Conservation (phyloP, 2,797 vertebrate genomes). For the Pyrocephalus nanus region DNA sequence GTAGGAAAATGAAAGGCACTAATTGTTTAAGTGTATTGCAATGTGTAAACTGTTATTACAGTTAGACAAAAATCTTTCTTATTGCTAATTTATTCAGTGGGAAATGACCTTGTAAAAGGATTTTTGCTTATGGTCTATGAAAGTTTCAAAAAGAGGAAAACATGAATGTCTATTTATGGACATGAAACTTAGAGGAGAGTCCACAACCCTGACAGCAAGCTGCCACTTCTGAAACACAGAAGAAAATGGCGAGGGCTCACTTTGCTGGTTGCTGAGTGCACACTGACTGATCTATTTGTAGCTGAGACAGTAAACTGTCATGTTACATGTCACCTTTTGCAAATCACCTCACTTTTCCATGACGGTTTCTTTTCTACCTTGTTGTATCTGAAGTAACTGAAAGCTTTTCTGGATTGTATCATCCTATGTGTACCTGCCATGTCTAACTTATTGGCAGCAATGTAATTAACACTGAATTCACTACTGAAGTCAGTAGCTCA, state of each 20-base stretch:
- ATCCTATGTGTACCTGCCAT: fast-evolving
- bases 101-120: not conserved
- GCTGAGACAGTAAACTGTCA: not conserved
- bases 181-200: not conserved
- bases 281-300: not conserved
- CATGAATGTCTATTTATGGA: not conserved
- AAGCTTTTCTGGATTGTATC: not conserved
- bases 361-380: not conserved
- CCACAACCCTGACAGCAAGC: not conserved
- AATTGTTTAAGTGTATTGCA: not conserved
- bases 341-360: not conserved
- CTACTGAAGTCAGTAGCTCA: not conserved
- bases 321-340: not conserved
- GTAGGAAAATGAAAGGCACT: not conserved
- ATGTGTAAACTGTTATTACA: not conserved
- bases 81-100: not conserved
- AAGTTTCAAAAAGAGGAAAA: not conserved
- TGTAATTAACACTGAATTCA: not conserved
- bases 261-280: not conserved
- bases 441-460: not conserved
- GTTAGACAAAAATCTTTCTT: not conserved
- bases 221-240: not conserved
- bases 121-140: not conserved
- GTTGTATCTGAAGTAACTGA: not conserved
- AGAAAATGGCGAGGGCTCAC: not conserved